Conservation (phyloP, 2,888 invertebrate species). For the Antitype chi region DNA sequence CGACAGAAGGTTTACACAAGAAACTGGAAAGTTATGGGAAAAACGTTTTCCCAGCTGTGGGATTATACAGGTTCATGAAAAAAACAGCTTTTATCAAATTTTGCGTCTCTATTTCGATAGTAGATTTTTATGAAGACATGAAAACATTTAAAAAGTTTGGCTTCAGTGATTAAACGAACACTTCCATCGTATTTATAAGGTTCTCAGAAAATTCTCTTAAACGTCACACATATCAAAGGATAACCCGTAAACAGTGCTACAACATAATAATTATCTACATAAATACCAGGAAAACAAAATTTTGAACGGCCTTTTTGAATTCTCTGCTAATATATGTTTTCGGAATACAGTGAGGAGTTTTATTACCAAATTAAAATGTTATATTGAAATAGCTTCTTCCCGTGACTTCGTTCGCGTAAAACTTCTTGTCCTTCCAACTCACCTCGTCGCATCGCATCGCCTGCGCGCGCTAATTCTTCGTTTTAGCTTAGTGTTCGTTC, state of each 20-base stretch:
- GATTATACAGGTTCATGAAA: too few species aligned
- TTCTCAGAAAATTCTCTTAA: constrained; percentile 5
- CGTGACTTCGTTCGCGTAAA: too few species aligned
- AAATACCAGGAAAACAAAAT: neutral
- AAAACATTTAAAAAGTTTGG: neutral
- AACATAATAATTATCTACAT: neutral
- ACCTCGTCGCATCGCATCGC: too few species aligned
- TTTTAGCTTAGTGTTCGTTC: too few species aligned
- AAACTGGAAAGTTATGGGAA: neutral
- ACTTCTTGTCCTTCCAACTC: too few species aligned
- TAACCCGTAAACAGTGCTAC: neutral
- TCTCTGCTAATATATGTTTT: neutral
- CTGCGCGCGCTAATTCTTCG: too few species aligned
- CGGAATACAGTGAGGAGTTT: constrained; percentile 1
- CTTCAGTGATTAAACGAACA: neutral
- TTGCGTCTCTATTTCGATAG: neutral
- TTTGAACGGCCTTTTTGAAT: neutral
- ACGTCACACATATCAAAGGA: neutral
- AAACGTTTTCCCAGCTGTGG: neutral
- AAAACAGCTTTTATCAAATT: neutral
- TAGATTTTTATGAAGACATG: neutral
- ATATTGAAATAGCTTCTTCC: too few species aligned
- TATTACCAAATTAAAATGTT: constrained; percentile 29
- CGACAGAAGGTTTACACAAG: neutral
- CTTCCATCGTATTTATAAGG: neutral